Conservation (phyloP, 2,113 vertebrate species). For the Hippopotamus amphibius region DNA sequence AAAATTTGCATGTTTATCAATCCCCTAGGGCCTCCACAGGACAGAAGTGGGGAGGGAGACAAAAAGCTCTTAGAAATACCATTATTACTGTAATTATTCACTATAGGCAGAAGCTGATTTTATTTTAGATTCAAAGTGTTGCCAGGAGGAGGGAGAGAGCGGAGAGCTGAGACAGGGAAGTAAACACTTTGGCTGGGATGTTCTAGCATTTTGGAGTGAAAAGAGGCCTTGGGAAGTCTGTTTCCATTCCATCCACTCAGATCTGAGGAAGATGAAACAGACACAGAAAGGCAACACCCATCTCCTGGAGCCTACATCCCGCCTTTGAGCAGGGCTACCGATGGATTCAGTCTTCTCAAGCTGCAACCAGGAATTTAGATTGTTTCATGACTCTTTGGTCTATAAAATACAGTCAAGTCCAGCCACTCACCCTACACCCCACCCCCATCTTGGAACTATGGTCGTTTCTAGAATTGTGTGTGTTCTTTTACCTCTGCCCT, state of each 20-base stretch:
- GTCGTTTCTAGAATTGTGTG: neutral
- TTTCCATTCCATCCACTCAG: too few species aligned
- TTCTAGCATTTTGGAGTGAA: neutral
- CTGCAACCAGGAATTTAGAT: neutral
- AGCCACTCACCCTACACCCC: neutral
- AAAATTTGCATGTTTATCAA: slow-evolving; percentile 60
- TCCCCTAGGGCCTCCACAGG: neutral
- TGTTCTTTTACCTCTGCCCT: neutral
- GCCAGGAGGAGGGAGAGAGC: neutral
- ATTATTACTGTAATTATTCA: slow-evolving; percentile 58
- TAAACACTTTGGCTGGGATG: neutral
- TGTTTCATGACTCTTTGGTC: neutral
- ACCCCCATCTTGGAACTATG: neutral
- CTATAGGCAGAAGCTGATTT: neutral
- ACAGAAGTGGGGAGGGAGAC: neutral
- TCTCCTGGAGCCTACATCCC: neutral
- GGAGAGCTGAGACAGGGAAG: neutral
- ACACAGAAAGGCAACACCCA: accelerated
- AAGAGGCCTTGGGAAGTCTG: neutral
- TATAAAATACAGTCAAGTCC: neutral
- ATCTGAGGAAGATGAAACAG: neutral
- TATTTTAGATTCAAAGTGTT: slow-evolving; percentile 19
- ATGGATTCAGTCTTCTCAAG: neutral
- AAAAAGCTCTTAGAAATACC: slow-evolving; percentile 47
- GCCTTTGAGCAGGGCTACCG: accelerated